A percentile compares a stretch with the other conserved stretches of the same genome.
phyloP scores from a whole-genome alignment of 2,888 invertebrate species.

The Mesodorylaimus sp. region DNA sequence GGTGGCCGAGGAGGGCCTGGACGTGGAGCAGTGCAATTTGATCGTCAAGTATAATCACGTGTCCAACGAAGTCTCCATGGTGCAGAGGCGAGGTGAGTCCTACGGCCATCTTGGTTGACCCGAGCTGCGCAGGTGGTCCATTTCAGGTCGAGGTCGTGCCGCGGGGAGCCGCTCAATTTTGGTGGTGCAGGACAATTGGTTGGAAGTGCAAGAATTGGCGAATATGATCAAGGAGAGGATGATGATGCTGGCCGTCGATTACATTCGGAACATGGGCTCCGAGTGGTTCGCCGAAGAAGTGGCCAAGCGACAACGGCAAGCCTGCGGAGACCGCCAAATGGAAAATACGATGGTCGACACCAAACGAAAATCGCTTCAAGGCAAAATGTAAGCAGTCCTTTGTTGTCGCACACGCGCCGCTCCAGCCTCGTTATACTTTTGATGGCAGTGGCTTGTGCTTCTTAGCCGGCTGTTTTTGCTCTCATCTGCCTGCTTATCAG shows the following conservation, averaged over 20 bases:
- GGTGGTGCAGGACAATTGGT: constrained; percentile 18
- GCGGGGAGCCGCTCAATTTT: constrained; percentile 25
- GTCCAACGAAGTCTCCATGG: constrained; percentile 30
- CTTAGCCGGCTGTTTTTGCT: too few species aligned
- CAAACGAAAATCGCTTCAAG: neutral
- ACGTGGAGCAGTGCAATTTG: constrained; percentile 29
- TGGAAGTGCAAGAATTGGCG: constrained; percentile 25
- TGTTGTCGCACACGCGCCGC: too few species aligned
- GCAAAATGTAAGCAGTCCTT: constrained; percentile 1
- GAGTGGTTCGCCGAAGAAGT: neutral
- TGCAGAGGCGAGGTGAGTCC: constrained; percentile 30
- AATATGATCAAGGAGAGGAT: constrained; percentile 27
- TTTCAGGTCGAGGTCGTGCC: constrained; percentile 29
- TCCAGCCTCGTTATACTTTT: too few species aligned
- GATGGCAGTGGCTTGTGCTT: too few species aligned
- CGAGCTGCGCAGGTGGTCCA: too few species aligned
- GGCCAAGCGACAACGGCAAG: neutral
- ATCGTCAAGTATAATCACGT: constrained; percentile 31
- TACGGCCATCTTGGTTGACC: too few species aligned
- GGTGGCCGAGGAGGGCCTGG: constrained; percentile 32
- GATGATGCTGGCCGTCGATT: constrained; percentile 20
- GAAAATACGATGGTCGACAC: neutral
- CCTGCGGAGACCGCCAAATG: neutral
- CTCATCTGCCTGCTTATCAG: too few species aligned
- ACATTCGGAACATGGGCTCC: neutral